Evolutionary conservation across 2,113 vertebrate genomes (phyloP).

Genomic region (Sisor rabdophorus): DNA sequence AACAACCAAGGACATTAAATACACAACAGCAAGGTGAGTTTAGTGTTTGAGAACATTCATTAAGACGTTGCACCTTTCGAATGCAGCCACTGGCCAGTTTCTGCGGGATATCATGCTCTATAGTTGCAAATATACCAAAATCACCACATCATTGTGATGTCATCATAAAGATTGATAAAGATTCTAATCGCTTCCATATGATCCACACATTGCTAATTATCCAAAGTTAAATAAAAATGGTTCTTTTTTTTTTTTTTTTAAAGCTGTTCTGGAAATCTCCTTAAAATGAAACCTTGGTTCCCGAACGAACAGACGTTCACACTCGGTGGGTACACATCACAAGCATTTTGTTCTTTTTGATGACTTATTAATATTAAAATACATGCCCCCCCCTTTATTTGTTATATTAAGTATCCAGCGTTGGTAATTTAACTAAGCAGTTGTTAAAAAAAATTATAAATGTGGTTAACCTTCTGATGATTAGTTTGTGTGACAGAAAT

Average conservation of each 20-base stretch:
- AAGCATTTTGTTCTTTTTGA: too few relatives aligned
- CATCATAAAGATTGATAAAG: too few relatives aligned
- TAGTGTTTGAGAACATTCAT: slow-evolving; percentile 46
- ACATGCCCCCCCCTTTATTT: background rate
- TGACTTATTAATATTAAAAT: background rate
- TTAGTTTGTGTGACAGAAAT: background rate
- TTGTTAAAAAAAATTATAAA: background rate
- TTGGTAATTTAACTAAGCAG: background rate
- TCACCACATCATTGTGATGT: too few relatives aligned
- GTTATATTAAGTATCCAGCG: background rate
- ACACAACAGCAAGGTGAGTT: slow-evolving; percentile 20
- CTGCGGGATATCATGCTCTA: background rate
- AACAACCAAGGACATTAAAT: slow-evolving; percentile 30
- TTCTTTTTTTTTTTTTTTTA: too few relatives aligned
- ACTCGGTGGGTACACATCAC: background rate
- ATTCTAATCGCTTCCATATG: too few relatives aligned
- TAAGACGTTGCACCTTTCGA: slow-evolving; percentile 44
- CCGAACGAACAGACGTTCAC: background rate
- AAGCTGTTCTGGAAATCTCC: too few relatives aligned
- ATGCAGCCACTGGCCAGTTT: background rate
- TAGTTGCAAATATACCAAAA: too few relatives aligned
- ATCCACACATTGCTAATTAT: background rate
- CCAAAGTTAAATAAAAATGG: background rate
- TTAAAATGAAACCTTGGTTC: too few relatives aligned
- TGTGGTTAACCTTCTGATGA: background rate